These are phyloP conservation scores for Nesospiza acunhae DNA, from an alignment of 2,113 vertebrate species.

Conservation along the genomic window DNA sequence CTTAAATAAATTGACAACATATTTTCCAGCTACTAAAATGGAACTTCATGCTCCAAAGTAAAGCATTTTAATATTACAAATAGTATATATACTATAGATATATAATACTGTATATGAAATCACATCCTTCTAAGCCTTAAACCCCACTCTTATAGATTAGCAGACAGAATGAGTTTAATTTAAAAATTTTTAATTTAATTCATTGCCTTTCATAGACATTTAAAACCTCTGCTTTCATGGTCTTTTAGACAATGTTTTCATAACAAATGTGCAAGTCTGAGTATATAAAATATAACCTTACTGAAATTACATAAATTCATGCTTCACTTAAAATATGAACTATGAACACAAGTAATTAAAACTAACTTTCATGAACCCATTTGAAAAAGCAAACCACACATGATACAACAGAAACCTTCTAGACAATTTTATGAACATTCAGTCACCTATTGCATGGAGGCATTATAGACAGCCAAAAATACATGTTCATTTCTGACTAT, in stretches of 20 bases:
- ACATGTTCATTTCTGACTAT: not conserved
- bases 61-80: not conserved
- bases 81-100: not conserved
- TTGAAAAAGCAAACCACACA: not conserved
- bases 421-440: not conserved
- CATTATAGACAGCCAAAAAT: not conserved
- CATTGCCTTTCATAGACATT: not conserved
- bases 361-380: not conserved
- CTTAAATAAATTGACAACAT: not conserved
- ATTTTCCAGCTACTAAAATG: not conserved
- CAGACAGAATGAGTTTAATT: not conserved
- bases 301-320: not conserved
- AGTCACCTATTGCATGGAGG: fast-evolving
- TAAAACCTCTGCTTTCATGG: not conserved
- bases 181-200: not conserved
- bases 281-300: not conserved
- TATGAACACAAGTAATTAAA: not conserved
- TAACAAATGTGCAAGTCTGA: not conserved
- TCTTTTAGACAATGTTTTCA: not conserved
- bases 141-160: not conserved
- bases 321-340: not conserved
- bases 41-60: not conserved
- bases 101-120: not conserved
- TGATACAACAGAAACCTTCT: fast-evolving
- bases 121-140: not conserved